Evolutionary conservation across 1,140 invertebrate genomes (phyloP).

Genomic region (Chironomus striatipennis): DNA sequence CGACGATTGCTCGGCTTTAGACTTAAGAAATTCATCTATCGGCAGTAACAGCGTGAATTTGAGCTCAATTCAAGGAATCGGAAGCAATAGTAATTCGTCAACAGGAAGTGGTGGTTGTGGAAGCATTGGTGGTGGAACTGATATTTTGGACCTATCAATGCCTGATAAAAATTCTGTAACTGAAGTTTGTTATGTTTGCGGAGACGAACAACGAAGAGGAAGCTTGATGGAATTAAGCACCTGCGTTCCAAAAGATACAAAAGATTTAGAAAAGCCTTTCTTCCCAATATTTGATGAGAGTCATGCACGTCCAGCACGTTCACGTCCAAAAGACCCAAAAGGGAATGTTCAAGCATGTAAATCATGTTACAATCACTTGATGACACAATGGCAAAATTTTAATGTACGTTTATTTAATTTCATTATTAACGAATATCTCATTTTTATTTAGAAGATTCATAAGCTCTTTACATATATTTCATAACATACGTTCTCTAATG

Average conservation of each 20-base stretch:
- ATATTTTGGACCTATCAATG: constrained; percentile 80
- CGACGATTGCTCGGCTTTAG: constrained; percentile 34
- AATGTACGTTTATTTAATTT: constrained; percentile 49
- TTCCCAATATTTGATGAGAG: constrained; percentile 73
- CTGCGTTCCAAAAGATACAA: constrained; percentile 45
- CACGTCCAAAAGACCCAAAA: constrained; percentile 72
- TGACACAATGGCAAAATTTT: constrained; percentile 72
- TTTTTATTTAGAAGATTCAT: too few relatives aligned
- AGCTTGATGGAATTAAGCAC: constrained; percentile 56
- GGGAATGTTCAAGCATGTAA: constrained; percentile 69
- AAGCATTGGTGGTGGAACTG: constrained; percentile 42
- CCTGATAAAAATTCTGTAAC: constrained; percentile 82
- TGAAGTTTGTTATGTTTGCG: constrained; percentile 81
- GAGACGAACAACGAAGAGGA: constrained; percentile 74
- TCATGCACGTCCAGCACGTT: constrained; percentile 71
- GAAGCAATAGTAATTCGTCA: constrained; percentile 30
- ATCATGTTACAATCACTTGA: constrained; percentile 69
- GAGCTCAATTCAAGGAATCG: constrained; percentile 21
- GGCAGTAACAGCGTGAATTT: constrained; percentile 15
- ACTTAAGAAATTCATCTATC: constrained; percentile 32
- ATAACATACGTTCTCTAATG: too few relatives aligned
- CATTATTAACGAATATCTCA: background rate
- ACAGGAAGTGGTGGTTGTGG: constrained; percentile 26
- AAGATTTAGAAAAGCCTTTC: constrained; percentile 52
- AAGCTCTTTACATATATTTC: too few relatives aligned